Evolutionary conservation across 2,888 invertebrate species (phyloP), one percentile per base, ranked within the genome.

Genomic region (Lottia gigantea): DNA sequence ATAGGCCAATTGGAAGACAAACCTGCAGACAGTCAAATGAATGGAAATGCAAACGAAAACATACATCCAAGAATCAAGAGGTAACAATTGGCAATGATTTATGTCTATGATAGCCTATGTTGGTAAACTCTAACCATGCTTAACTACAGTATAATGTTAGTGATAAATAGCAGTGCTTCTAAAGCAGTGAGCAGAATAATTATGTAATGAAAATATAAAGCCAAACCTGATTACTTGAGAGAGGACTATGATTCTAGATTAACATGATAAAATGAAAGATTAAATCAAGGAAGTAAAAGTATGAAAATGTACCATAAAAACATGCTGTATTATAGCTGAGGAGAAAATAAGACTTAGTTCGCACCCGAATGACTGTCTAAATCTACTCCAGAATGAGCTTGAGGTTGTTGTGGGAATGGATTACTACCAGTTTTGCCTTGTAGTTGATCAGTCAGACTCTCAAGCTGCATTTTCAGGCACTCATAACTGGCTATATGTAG

Each of bases 401-500:
- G 77, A 46, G 78, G 70, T 7, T 82, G 79, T 62, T 82, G 77
- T 23, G 76, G 69, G n/a, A 84, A 73, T 3, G 86, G 87, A 71
- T 88, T 87, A 16, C 79, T 77, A 1, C 88, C 88, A 23, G 87
- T 87, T 71, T 78, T 80, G 6, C 80, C 76, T 64, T 82, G 80
- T 25, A 89, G 78, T 80, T 89, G 88, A 66, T 87, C 87, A 47
- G 88, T 82, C 25, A 90, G 79, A 70, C 87, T 85, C 71, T 88
- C 85, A 71, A 96, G 91, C 87, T 95, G 94, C 85, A 93, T 92
- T 81, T 94, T 91, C 84, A 97, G 92, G 78, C 93, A 93, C 73
- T 94, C 93, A 87, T 95, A 96, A 73, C 96, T 95, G 14, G 96
- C 95, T 79, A 92, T 90, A 83, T 94, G 93, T 75, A 97, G 92